phyloP scores from a whole-genome alignment of 2,888 invertebrate genomes.

The Drosophila peninsularis region DNA sequence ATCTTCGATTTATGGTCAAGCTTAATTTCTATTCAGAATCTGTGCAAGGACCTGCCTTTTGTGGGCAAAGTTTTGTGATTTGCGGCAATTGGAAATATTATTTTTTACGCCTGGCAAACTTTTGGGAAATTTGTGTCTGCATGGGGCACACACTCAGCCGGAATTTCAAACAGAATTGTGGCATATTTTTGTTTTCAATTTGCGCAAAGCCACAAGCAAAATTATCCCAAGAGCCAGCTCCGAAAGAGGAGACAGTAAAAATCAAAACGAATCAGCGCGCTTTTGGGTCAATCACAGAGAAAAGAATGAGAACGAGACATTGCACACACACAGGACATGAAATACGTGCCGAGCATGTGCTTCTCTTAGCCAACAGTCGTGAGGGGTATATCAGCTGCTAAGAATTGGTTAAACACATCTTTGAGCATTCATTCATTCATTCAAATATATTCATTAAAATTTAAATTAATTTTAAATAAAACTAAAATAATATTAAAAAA shows the following conservation, averaged over 20 bases:
- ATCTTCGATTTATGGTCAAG: constrained; percentile 11
- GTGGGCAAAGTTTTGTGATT: constrained; percentile 24
- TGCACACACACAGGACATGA: constrained; percentile 40
- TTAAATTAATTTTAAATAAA: too few species aligned
- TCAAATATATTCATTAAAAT: too few species aligned
- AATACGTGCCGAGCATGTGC: constrained; percentile 63
- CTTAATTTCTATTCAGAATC: background rate
- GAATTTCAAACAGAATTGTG: constrained; percentile 40
- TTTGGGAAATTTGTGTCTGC: background rate
- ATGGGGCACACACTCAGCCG: background rate
- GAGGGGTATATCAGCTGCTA: background rate
- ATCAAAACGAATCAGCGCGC: constrained; percentile 75
- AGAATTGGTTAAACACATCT: too few species aligned
- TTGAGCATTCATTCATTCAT: too few species aligned
- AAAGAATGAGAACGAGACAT: constrained; percentile 13
- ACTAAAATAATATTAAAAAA: too few species aligned
- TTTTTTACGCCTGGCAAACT: constrained; percentile 10
- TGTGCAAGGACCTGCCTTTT: constrained; percentile 7
- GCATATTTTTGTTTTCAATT: constrained; percentile 69
- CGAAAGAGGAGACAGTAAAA: constrained; percentile 45
- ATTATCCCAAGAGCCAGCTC: constrained; percentile 18
- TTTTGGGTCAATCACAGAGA: constrained; percentile 73
- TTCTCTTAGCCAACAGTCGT: constrained; percentile 1
- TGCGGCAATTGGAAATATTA: constrained; percentile 29
- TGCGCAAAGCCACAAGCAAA: constrained; percentile 22